Evolutionary conservation across 2,888 invertebrate species (phyloP), one percentile per base, ranked within the genome.

Genomic region (Cephonodes hylas): DNA sequence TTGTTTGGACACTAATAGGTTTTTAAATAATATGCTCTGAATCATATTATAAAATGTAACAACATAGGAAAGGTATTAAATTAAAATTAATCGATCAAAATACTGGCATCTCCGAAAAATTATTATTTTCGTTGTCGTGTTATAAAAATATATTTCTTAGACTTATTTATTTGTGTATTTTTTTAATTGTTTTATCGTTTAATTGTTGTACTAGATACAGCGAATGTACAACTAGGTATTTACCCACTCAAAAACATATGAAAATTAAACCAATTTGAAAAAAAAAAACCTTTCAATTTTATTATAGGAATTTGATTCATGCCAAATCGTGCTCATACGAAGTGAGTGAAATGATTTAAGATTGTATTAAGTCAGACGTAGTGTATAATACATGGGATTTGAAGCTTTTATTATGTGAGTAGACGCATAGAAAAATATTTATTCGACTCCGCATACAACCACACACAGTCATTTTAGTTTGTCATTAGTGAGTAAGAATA

Each of bases 121-220:
- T 63, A 64, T 64, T 64, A 63, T 63, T 65, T 63, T 61, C 58
- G 60, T 59, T 48, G 64, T 58, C 23, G 64, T 61, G 61, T 57
- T 27, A 62, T 64, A 65, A 63, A 42, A 53, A 53, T 53, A 53
- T 53, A 53, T 53, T 31, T 18, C 53, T 48, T 31, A 53, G 3
- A 4, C 27, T 53, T 53, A 53, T 53, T 10, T 4, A 31, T 53
- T 53, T n/a, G 8, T 31, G 53, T 53, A 31, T 27, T 53, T 27
- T 22, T 31, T 53, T 3, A 53, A 53, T 53, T 31, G 15, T 18
- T 18, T 18, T 18, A 10, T 53, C 8, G 23, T 23, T 23, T 5
- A 25, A n/a, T 23, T 53, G 18, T 48, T 31, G 27, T 48, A 48
- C 31, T 31, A 27, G 31, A 10, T 18, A 4, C 53, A 10, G 18